Conservation (phyloP, 2,113 vertebrate species). For the Cichladusa arquata region DNA sequence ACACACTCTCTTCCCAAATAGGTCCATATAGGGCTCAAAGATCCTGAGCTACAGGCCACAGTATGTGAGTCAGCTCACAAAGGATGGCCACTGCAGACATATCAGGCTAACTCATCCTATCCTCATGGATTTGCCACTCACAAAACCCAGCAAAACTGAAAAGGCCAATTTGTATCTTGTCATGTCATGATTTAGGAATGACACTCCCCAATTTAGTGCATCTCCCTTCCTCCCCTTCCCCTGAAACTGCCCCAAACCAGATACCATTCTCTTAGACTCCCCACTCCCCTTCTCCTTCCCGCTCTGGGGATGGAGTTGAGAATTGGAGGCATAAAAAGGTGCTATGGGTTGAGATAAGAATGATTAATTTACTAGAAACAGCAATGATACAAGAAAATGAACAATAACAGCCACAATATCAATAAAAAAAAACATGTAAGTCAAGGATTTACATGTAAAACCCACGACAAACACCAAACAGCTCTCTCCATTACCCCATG, state of each 20-base stretch:
- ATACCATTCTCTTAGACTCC: too few species aligned
- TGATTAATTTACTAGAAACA: not conserved
- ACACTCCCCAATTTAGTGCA: accelerated
- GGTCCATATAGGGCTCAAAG: not conserved
- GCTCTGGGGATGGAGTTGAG: not conserved
- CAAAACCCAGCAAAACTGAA: not conserved
- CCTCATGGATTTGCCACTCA: not conserved
- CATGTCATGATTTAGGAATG: not conserved
- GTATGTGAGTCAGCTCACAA: not conserved
- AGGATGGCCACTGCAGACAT: not conserved
- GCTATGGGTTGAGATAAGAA: not conserved
- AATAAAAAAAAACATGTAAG: accelerated
- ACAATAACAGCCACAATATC: not conserved
- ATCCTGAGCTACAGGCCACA: not conserved
- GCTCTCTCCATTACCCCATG: too few species aligned
- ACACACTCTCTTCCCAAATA: not conserved
- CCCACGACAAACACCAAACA: accelerated
- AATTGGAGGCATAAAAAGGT: not conserved
- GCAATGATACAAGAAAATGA: not conserved
- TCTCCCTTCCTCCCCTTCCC: accelerated
- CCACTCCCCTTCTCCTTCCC: not conserved
- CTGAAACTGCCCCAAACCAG: not conserved
- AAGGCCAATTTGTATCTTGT: not conserved
- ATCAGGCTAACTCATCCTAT: not conserved
- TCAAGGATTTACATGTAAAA: not conserved